Base-by-base conservation (phyloP, 2,888 invertebrate genomes). In the Stenodera caucasica region DNA sequence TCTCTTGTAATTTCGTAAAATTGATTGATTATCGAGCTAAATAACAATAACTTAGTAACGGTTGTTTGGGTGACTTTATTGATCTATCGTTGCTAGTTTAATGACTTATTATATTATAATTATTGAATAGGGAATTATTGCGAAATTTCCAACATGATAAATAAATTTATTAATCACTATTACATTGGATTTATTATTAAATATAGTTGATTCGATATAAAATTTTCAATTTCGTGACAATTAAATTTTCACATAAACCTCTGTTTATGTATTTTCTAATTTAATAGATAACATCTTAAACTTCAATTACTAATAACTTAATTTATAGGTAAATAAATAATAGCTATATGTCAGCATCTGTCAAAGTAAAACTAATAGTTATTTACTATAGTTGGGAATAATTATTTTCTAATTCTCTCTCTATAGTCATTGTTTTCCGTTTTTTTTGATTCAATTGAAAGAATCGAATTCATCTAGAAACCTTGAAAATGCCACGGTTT, bases 11-110 rank as follows among this genome's bases (percentile, higher is more conserved):
- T 29, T 29, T 29, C 29, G 29, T 49, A 18, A 29, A 29, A 32
- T 30, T 33, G 11, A 32, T 30, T 4, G 18, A 18, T 14, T 30
- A 7, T 51, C 3, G 11, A 30, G 29, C 11, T 7, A 52, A 21
- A 14, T 52, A 52, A 52, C 29, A 15, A 7, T 30, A n/a, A 9
- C 29, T 15, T 52, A 32, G 52, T 52, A 30, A 52, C 52, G 52
- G 52, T 52, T 52, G 52, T 32, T 52, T n/a, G 30, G 32, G 26
- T n/a, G n/a, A n/a, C 7, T 32, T 35, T 12, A 35, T 35, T 35
- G 12, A 35, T 35, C 35, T 35, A 12, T 14, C 3, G n/a, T 14
- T 35, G 2, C 35, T 35, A 12, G n/a, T 12, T 35, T 12, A 35
- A 35, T 54, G 40, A 30, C 37, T 54, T 18, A n/a, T n/a, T n/a